phyloP scores from a whole-genome alignment of 2,888 invertebrate species.

The Drosophila helvetica region DNA sequence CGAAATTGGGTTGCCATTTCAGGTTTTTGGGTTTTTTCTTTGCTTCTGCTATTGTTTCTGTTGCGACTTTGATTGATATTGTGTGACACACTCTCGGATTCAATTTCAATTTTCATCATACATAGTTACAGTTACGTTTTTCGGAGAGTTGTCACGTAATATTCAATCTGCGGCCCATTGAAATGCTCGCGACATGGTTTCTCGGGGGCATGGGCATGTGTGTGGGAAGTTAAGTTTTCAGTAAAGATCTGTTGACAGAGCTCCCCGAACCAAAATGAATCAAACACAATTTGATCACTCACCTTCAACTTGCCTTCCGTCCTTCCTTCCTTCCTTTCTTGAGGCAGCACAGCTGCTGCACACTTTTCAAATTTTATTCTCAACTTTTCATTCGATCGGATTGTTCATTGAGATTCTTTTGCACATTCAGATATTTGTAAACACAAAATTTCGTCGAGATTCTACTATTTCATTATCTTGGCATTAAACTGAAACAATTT shows the following conservation, averaged over 20 bases:
- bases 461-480: slow-evolving; percentile 29
- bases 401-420: slow-evolving; percentile 28
- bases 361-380: not conserved
- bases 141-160: slow-evolving; percentile 60
- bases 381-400: slow-evolving; percentile 20
- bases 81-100: slow-evolving; percentile 49
- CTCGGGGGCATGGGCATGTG: slow-evolving; percentile 16
- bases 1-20: slow-evolving; percentile 28
- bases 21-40: slow-evolving; percentile 30
- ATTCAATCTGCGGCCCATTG: slow-evolving; percentile 51
- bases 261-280: slow-evolving; percentile 10
- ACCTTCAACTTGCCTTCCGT: slow-evolving; percentile 25
- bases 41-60: not conserved
- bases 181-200: slow-evolving; percentile 62
- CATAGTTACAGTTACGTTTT: slow-evolving; percentile 21
- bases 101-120: slow-evolving; percentile 47
- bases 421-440: slow-evolving; percentile 26
- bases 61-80: slow-evolving; percentile 66
- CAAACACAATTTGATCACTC: slow-evolving; percentile 18
- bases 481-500: slow-evolving; percentile 28
- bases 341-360: not conserved
- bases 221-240: slow-evolving; percentile 44
- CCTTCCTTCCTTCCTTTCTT: slow-evolving; percentile 17
- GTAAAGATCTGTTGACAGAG: slow-evolving; percentile 50
- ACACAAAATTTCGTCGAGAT: slow-evolving; percentile 30